Percentiles rank a stretch among this genome's conserved stretches.
Conservation (phyloP, 2,888 invertebrate species). For the Erebia ligea region DNA sequence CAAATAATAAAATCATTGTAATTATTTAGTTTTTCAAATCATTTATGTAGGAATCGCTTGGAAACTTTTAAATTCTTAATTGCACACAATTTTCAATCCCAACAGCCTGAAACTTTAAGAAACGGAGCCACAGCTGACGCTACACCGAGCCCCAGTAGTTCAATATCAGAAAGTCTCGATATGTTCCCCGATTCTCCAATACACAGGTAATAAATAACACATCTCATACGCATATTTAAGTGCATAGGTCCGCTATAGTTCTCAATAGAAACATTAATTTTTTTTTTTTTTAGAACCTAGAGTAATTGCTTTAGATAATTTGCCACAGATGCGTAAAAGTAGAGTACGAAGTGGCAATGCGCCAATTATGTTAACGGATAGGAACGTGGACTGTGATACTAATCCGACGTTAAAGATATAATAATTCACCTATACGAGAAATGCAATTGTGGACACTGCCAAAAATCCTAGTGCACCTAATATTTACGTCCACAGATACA, state of each 20-base stretch:
- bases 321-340: conserved; percentile 55
- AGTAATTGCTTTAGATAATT: conserved; percentile 48
- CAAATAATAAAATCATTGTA: too few species aligned
- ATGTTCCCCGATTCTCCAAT: conserved; percentile 95
- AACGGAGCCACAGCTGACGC: conserved; percentile 87
- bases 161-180: conserved; percentile 94
- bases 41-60: too few species aligned
- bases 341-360: conserved; percentile 63
- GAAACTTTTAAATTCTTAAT: conserved; percentile 1
- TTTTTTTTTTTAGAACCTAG: conserved; percentile 40
- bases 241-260: conserved; percentile 13
- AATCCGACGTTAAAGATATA: conserved; percentile 73
- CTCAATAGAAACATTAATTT: conserved; percentile 5
- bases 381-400: conserved; percentile 62
- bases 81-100: background rate
- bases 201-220: conserved; percentile 83
- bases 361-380: conserved; percentile 69
- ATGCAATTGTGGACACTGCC: conserved; percentile 59
- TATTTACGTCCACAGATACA: conserved; percentile 45
- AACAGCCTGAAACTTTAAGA: conserved; percentile 79
- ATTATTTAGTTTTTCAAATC: background rate
- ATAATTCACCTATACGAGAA: conserved; percentile 66
- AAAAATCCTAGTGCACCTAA: conserved; percentile 54
- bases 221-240: background rate
- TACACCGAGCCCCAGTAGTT: conserved; percentile 94